These are phyloP conservation scores for Pavo muticus DNA, from an alignment of 2,113 vertebrate genomes.

Conservation along the genomic window DNA sequence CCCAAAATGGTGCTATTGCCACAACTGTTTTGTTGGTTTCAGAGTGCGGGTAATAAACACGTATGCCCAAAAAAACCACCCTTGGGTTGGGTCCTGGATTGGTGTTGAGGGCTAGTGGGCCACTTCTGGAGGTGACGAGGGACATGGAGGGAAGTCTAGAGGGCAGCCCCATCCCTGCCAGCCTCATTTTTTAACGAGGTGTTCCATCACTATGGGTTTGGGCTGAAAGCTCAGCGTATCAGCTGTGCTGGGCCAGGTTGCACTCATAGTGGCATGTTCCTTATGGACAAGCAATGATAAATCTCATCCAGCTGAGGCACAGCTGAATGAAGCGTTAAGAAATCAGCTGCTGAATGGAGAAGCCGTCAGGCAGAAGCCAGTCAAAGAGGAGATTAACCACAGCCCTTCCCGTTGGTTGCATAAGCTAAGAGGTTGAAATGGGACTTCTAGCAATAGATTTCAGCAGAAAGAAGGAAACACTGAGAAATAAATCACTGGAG, in stretches of 20 bases:
- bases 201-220: rapidly evolving
- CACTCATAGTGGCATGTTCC: neutral
- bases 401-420: rapidly evolving
- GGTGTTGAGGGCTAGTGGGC: neutral
- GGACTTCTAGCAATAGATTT: neutral
- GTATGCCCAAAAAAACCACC: no score
- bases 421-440: neutral
- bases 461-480: neutral
- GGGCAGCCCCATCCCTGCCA: rapidly evolving
- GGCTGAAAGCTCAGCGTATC: no score
- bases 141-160: neutral
- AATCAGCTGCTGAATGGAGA: rapidly evolving
- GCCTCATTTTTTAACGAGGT: neutral
- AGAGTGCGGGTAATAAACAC: neutral
- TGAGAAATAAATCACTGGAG: neutral
- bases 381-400: neutral
- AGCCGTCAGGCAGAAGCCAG: rapidly evolving
- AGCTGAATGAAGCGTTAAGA: rapidly evolving
- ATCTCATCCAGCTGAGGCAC: neutral
- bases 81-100: neutral
- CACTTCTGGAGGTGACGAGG: neutral
- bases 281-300: neutral
- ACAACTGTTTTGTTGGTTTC: neutral
- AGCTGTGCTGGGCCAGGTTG: rapidly evolving
- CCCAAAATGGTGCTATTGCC: neutral